A percentile compares a stretch with the other conserved stretches of the same genome.
Evolutionary conservation across 2,797 vertebrate species (phyloP).

Genomic region (Sarcoramphus papa): DNA sequence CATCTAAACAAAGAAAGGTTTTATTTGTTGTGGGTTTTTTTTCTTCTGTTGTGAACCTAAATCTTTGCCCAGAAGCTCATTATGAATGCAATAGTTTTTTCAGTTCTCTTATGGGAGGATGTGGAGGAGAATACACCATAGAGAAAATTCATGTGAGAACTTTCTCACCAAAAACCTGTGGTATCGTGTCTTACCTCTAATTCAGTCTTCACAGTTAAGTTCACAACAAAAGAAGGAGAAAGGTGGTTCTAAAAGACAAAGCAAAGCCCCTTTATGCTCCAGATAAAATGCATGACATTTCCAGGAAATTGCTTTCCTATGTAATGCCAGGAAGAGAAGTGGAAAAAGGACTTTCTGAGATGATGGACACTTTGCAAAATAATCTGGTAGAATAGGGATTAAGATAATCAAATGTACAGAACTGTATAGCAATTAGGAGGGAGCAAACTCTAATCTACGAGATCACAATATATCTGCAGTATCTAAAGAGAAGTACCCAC

Average conservation of each 20-base stretch:
- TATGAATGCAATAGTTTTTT: background rate
- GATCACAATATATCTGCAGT: background rate
- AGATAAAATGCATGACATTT: background rate
- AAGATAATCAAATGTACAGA: background rate
- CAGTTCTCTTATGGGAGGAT: background rate
- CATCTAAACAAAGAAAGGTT: background rate
- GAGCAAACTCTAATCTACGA: background rate
- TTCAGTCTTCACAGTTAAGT: background rate
- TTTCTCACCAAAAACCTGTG: background rate
- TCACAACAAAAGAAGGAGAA: background rate
- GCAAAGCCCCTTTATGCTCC: background rate
- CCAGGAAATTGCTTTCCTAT: background rate
- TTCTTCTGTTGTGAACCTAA: background rate
- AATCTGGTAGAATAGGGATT: background rate
- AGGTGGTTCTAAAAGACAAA: background rate
- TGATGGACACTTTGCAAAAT: background rate
- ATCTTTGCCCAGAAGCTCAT: background rate
- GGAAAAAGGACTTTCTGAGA: background rate
- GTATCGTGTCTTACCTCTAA: background rate
- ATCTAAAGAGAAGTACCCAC: background rate
- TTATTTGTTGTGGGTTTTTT: background rate
- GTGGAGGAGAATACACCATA: background rate
- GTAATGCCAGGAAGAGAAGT: background rate
- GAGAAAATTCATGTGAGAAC: background rate
- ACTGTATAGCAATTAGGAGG: background rate